Evolutionary conservation across 1,140 invertebrate genomes (phyloP), one percentile per base, ranked within the genome.

Genomic region (Drosophila sucinea): DNA sequence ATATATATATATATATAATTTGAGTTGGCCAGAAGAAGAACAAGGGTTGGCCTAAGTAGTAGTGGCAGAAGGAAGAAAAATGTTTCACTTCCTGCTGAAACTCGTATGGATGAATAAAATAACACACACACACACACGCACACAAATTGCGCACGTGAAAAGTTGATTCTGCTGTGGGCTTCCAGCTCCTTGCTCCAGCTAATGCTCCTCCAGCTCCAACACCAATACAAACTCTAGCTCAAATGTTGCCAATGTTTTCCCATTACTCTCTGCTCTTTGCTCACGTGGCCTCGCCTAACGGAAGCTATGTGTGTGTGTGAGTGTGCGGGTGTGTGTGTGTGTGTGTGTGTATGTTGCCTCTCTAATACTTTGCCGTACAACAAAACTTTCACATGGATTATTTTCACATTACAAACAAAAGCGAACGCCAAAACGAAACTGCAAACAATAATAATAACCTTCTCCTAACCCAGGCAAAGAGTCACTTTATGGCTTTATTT

Each of bases 321-420:
- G 44, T 25, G 5, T 5, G 44, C 25, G 40, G n/a, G 40, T 47
- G 7, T 51, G 23, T 51, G 44, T 25, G 44, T 51, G 40, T 47
- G 7, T 51, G 23, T 51, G 44, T 25, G 44, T 51, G 44, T 4
- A 32, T 60, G 60, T 47, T 71, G 69, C 17, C 17, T 54, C 77
- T 72, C 65, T 86, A 79, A 86, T 80, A 89, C 84, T 87, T 87
- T 87, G 35, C 44, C 61, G 58, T 73, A 81, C 63, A 67, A 77
- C 71, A 41, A 78, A 82, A 71, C 79, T 77, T 71, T 73, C 72
- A 75, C 67, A 69, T 77, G 79, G 79, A 87, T 86, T 87, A 86
- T 87, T 87, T 86, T 82, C 83, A 77, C 79, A 82, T 86, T 82
- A 82, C 79, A 87, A 87, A 79, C 83, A 87, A 86, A 79, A 68